Base-by-base conservation (phyloP, 2,113 vertebrate species). In the Regulus satrapa region DNA sequence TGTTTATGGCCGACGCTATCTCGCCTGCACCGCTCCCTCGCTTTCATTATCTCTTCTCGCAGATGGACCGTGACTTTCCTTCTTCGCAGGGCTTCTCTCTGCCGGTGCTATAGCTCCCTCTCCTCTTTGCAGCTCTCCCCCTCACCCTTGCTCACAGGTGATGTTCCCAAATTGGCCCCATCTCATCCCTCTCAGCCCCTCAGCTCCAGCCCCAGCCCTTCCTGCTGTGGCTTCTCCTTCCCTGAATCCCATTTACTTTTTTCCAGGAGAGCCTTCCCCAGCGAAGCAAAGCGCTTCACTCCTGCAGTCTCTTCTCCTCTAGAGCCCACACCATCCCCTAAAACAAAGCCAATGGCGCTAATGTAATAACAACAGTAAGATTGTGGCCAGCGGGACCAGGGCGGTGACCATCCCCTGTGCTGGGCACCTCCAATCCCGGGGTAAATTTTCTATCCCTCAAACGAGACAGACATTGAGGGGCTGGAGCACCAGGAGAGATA, bases 21-120 rank as follows among this genome's bases (percentile, higher is more conserved):
- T 61, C 72, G 55, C 43, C 91, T 6, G 68, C 75, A 23, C 76
- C 25, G 66, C 78, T 93, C 92, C 79, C 64, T 55, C 61, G 4
- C 3, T 48, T 32, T 40, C 28, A 29, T 76, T 94, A 91, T 96
- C 96, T 90, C 45, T 69, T 25, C 82, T 75, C 68, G 59, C 94
- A 96, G 94, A 10, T 6, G 85, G 74, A 51, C 71, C 45, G 9
- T 55, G 7, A 36, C 91, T 71, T 14, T 63, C 77, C 34, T 78
- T 72, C 80, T 38, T 43, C 26, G 6, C 58, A 4, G 54, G 25
- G 55, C 45, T 72, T 51, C 85, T 71, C 55, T n/a, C 51, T 6
- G 75, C 28, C 24, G 72, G 28, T 36, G 23, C 76, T 72, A 6
- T 14, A 14, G 52, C 43, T 61, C 41, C 49, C 61, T 69, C 40